Conservation (phyloP, 2,888 invertebrate species). For the Asteroscopus sphinx region DNA sequence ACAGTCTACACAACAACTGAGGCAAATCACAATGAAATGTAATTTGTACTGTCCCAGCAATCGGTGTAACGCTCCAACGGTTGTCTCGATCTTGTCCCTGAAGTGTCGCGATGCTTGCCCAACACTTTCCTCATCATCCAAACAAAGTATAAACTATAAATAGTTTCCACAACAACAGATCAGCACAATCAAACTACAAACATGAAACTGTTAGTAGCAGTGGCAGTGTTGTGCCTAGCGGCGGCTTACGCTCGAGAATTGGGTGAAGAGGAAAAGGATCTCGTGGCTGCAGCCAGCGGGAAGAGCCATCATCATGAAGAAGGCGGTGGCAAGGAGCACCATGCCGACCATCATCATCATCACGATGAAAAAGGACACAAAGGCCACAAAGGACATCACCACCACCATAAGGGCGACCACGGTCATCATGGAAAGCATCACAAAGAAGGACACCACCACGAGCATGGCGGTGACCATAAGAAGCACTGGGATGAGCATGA, state of each 20-base stretch:
- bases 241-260: conserved; percentile 79
- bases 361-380: conserved; percentile 83
- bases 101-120: conserved; percentile 75
- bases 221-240: conserved; percentile 81
- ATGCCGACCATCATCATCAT: conserved; percentile 82
- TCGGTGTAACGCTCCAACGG: conserved; percentile 79
- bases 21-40: conserved; percentile 64
- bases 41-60: conserved; percentile 65
- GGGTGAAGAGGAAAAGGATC: conserved; percentile 79
- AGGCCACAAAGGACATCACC: conserved; percentile 86
- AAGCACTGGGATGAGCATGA: conserved; percentile 84
- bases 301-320: conserved; percentile 78
- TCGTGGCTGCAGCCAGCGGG: conserved; percentile 82
- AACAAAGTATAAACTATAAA: conserved; percentile 87
- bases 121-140: conserved; percentile 82
- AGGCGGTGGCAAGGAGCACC: conserved; percentile 84
- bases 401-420: conserved; percentile 85
- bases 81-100: conserved; percentile 76
- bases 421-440: conserved; percentile 84
- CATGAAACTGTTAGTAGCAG: conserved; percentile 82
- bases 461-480: conserved; percentile 83
- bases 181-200: conserved; percentile 72
- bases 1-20: conserved; percentile 49
- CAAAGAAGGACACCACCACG: conserved; percentile 81
- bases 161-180: conserved; percentile 67